Conservation (phyloP, 2,888 invertebrate species). For the Brenthis ino region DNA sequence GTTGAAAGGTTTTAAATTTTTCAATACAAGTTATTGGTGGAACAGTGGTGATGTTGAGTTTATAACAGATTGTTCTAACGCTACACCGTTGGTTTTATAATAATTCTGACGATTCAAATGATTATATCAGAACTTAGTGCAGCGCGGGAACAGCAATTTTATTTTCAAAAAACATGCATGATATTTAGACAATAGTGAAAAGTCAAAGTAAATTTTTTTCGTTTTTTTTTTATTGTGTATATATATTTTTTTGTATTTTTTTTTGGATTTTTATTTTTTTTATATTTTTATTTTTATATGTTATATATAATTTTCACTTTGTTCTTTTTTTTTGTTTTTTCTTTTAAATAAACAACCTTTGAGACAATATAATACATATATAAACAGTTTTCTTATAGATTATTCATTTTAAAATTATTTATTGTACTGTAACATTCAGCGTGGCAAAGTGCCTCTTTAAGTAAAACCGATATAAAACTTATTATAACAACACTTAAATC, state of each 20-base stretch:
- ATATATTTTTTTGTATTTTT: slow-evolving; percentile 44
- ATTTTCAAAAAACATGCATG: slow-evolving; percentile 37
- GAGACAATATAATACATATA: slow-evolving; percentile 63
- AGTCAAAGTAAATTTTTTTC: slow-evolving; percentile 44
- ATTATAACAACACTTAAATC: slow-evolving; percentile 57
- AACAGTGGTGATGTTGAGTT: too few species aligned
- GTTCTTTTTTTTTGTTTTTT: slow-evolving; percentile 53
- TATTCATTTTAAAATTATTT: slow-evolving; percentile 68
- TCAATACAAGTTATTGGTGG: too few species aligned
- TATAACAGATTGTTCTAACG: not conserved
- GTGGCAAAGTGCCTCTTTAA: slow-evolving; percentile 69
- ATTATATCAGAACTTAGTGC: not conserved
- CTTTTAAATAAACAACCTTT: slow-evolving; percentile 65
- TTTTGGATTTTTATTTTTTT: slow-evolving; percentile 42
- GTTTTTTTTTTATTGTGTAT: slow-evolving; percentile 52
- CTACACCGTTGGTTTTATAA: slow-evolving; percentile 6
- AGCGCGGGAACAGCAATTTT: slow-evolving; percentile 8
- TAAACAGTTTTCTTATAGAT: slow-evolving; percentile 75
- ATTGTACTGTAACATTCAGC: slow-evolving; percentile 76
- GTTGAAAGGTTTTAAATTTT: too few species aligned
- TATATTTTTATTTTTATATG: slow-evolving; percentile 44
- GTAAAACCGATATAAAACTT: slow-evolving; percentile 78
- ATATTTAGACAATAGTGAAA: slow-evolving; percentile 38
- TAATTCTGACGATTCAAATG: not conserved
- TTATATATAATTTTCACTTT: slow-evolving; percentile 50